Conservation (phyloP, 2,113 vertebrate genomes). For the Ursus arctos region DNA sequence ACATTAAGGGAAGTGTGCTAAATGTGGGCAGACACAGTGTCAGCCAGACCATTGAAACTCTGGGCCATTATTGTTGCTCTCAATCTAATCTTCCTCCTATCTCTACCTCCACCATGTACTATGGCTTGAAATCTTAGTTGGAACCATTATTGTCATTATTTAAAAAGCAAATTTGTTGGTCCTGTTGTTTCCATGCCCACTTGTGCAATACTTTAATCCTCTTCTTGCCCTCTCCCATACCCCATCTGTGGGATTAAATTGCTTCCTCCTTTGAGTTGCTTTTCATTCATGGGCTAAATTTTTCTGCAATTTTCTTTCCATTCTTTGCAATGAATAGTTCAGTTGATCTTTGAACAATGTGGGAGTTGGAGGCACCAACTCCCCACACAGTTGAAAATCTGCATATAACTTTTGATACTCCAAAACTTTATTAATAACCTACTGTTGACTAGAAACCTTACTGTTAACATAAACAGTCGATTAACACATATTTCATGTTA, state of each 20-base stretch:
- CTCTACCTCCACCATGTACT: no score
- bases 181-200: not conserved
- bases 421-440: not conserved
- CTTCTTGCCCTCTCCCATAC: not conserved
- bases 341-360: not conserved
- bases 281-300: not conserved
- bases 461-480: not conserved
- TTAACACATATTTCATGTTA: not conserved
- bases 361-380: not conserved
- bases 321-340: not conserved
- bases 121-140: not conserved
- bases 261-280: not conserved
- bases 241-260: not conserved
- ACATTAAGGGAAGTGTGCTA: not conserved
- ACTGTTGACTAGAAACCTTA: not conserved
- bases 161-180: not conserved
- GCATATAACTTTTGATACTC: not conserved
- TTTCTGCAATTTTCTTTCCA: not conserved
- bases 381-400: not conserved
- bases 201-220: not conserved
- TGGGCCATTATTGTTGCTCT: not conserved
- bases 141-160: slow-evolving; percentile 33
- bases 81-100: not conserved
- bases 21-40: not conserved
- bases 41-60: not conserved